phyloP scores from a whole-genome alignment of 1,140 invertebrate species.

The Globodera rostochiensis region DNA sequence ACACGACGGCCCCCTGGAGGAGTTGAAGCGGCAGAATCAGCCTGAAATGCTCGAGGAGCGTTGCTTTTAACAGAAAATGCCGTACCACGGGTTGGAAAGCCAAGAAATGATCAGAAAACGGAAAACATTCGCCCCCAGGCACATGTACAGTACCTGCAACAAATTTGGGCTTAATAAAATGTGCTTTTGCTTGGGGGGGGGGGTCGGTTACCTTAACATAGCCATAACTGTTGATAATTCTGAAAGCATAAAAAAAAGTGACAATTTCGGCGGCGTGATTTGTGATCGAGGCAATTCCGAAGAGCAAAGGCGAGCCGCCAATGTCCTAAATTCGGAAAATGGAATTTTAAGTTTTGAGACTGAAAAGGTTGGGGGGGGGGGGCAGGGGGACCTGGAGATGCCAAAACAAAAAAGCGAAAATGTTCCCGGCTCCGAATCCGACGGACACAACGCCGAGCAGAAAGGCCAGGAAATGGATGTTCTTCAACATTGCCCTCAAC shows the following conservation, averaged over 20 bases:
- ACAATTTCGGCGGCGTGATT: slow-evolving; percentile 98
- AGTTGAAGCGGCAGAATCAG: slow-evolving; percentile 50
- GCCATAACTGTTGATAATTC: slow-evolving; percentile 87
- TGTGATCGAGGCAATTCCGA: slow-evolving; percentile 94
- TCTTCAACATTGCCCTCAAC: slow-evolving; percentile 81
- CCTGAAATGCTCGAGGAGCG: slow-evolving; percentile 5
- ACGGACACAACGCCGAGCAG: slow-evolving; percentile 96
- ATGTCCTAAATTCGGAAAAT: slow-evolving; percentile 75
- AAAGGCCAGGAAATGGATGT: slow-evolving; percentile 86
- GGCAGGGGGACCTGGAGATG: slow-evolving; percentile 81
- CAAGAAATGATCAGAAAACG: slow-evolving; percentile 53
- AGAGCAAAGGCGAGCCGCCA: slow-evolving; percentile 91
- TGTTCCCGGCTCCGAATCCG: slow-evolving; percentile 97
- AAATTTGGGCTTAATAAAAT: neutral
- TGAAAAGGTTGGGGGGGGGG: neutral
- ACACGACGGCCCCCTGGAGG: slow-evolving; percentile 41
- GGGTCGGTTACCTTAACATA: slow-evolving; percentile 78
- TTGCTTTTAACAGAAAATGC: neutral
- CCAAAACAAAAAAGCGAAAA: slow-evolving; percentile 99
- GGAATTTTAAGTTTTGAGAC: neutral
- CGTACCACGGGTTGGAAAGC: slow-evolving; percentile 46
- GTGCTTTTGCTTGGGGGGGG: neutral
- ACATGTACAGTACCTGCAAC: slow-evolving; percentile 52
- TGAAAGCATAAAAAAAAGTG: slow-evolving; percentile 95
- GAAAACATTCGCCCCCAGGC: slow-evolving; percentile 47